Base-by-base conservation (phyloP, 2,888 invertebrate genomes). In the Plebejus anna region DNA sequence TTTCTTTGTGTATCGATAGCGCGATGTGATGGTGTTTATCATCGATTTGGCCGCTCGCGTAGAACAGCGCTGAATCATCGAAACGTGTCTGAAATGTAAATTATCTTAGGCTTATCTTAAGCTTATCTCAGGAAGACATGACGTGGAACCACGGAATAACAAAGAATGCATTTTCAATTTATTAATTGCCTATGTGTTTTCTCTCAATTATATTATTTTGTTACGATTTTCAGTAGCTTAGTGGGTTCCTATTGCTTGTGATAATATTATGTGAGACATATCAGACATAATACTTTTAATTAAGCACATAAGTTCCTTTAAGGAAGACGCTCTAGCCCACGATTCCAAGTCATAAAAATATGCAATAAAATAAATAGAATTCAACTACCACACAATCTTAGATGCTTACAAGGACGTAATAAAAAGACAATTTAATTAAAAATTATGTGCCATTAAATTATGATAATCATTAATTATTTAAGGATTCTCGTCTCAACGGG, bases 1-100 rank as follows among this genome's bases (percentile, higher is more conserved):
- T 96, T 86, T 96, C 96, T 85, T 97, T 96, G 86, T 96, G 96
- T 83, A 98, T 96, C 1, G 97, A 97, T 22, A 97, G 96, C 5
- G 98, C 98, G 47, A 98, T 96, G 88, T 98, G 98, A 87, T 98
- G 98, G 85, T 97, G 96, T 82, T 97, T 97, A 55, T 97, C 96
- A 77, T 97, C 96, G 75, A 97, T 97, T 85, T 98, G 98, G 32
- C 98, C 98, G 82, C 98, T 98, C 4, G 98, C 98, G 87, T 98
- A 98, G 87, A 98, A 97, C 79, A 99, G 89, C 2, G 97, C 98
- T 9, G 98, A 98, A 85, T 98, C 97, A 86, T 98, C 98, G 90
- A 97, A 97, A 82, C 96, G 96, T 9, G 98, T 98, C 96, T 97
- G 95, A 77, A 90, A 91, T 78, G 57, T 77, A 70, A 80, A 78